Evolutionary conservation across 2,888 invertebrate species (phyloP).

Genomic region (Serripes groenlandicus): DNA sequence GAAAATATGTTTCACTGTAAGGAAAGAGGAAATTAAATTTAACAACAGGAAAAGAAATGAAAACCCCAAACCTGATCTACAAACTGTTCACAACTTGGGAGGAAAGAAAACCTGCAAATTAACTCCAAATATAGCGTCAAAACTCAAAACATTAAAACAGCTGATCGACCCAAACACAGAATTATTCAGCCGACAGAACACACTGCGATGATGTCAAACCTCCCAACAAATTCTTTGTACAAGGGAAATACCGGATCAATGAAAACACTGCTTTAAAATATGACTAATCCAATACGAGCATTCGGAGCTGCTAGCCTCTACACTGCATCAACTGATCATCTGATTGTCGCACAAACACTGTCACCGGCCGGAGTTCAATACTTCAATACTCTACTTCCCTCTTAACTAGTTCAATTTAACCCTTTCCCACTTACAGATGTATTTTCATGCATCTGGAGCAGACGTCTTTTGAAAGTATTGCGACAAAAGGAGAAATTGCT

Average conservation of each 20-base stretch:
- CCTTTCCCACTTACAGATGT: no score
- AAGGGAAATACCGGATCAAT: slow-evolving; percentile 10
- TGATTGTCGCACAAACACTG: background rate
- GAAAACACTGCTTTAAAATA: slow-evolving; percentile 2
- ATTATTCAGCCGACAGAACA: background rate
- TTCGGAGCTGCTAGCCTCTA: background rate
- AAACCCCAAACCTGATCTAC: no score
- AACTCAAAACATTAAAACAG: slow-evolving; percentile 1
- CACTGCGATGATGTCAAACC: slow-evolving; percentile 5
- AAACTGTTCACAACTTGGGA: background rate
- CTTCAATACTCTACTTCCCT: no score
- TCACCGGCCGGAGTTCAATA: no score
- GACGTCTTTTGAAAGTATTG: no score
- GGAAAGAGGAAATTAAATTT: no score
- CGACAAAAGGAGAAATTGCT: no score
- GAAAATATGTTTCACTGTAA: no score
- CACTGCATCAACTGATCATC: background rate
- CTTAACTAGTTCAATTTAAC: no score
- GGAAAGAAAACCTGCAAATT: no score
- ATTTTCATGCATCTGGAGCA: no score
- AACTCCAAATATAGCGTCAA: slow-evolving; percentile 10
- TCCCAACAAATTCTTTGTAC: background rate
- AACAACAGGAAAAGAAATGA: no score
- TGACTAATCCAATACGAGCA: slow-evolving; percentile 9
- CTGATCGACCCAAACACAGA: slow-evolving; percentile 21